A percentile compares a stretch with the other conserved stretches of the same genome.
These are phyloP conservation scores for Parambassis ranga DNA, from an alignment of 2,797 vertebrate genomes.

Conservation along the genomic window DNA sequence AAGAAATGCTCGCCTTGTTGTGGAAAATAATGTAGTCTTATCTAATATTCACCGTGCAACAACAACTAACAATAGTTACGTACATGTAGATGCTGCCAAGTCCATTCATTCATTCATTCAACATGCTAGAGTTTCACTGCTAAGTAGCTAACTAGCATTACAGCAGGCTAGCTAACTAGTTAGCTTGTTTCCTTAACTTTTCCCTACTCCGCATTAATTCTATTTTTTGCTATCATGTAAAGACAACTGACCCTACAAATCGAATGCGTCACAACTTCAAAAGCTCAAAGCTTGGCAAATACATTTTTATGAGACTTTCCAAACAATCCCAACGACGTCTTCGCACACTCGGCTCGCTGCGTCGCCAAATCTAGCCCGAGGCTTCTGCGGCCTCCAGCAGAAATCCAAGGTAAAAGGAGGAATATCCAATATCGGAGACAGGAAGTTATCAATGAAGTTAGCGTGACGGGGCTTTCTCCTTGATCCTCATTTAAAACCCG, in stretches of 20 bases:
- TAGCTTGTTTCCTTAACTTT: constrained; percentile 47
- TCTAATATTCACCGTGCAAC: neutral
- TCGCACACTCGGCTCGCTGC: constrained; percentile 2
- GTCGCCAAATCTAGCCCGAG: constrained; percentile 58
- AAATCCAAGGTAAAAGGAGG: neutral
- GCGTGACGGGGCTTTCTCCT: neutral
- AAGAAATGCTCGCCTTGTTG: neutral
- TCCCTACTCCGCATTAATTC: constrained; percentile 1
- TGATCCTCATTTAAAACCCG: constrained; percentile 20
- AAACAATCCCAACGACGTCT: constrained; percentile 13
- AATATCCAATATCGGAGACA: neutral
- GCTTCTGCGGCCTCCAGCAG: constrained; percentile 59
- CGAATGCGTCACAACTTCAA: neutral
- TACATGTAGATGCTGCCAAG: neutral
- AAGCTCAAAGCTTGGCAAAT: neutral
- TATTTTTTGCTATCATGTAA: neutral
- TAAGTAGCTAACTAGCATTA: constrained; percentile 46
- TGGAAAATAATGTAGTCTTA: neutral
- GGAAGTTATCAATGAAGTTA: neutral
- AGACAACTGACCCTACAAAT: neutral
- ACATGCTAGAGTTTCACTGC: constrained; percentile 35
- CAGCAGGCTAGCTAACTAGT: constrained; percentile 35
- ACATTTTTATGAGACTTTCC: constrained; percentile 32
- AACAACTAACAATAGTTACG: constrained; percentile 7
- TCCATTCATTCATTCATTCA: constrained; percentile 64